Conservation (phyloP, 2,888 invertebrate genomes). For the Andrena praecox region DNA sequence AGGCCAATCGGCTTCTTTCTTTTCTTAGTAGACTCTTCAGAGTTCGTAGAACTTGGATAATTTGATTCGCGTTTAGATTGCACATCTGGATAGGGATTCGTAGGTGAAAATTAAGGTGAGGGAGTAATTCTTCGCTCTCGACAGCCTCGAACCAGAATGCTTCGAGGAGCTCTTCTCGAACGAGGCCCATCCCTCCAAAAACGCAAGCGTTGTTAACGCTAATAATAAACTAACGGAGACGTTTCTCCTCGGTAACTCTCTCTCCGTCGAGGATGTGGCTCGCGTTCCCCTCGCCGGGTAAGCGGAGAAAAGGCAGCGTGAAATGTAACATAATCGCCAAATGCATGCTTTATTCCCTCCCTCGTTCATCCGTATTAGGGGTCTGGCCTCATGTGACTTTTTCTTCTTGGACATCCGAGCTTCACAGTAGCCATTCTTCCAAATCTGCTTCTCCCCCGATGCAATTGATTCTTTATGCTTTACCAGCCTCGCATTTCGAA, state of each 20-base stretch:
- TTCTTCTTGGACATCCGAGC: neutral
- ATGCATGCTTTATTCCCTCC: slow-evolving; percentile 34
- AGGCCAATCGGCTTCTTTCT: too few species aligned
- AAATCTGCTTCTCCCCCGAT: neutral
- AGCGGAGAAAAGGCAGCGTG: slow-evolving; percentile 1
- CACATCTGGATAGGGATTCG: too few species aligned
- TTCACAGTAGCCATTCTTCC: neutral
- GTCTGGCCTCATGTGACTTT: slow-evolving; percentile 26
- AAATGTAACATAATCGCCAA: slow-evolving; percentile 52
- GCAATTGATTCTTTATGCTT: too few species aligned
- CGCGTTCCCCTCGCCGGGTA: slow-evolving; percentile 1
- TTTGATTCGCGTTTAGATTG: too few species aligned
- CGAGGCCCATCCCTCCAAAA: slow-evolving; percentile 52
- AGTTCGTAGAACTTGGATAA: too few species aligned
- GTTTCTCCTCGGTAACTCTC: slow-evolving; percentile 43
- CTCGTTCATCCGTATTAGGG: slow-evolving; percentile 55
- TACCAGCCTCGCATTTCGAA: too few species aligned
- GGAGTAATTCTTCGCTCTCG: neutral
- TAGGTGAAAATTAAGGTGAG: neutral
- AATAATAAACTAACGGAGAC: slow-evolving; percentile 61
- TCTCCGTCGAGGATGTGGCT: slow-evolving; percentile 25
- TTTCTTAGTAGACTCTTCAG: too few species aligned
- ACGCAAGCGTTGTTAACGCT: slow-evolving; percentile 55
- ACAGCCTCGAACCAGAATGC: neutral
- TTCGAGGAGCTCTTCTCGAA: slow-evolving; percentile 28